A percentile compares a stretch with the other conserved stretches of the same genome.
phyloP scores from a whole-genome alignment of 2,797 vertebrate species.

The Halcyon leucocephala region DNA sequence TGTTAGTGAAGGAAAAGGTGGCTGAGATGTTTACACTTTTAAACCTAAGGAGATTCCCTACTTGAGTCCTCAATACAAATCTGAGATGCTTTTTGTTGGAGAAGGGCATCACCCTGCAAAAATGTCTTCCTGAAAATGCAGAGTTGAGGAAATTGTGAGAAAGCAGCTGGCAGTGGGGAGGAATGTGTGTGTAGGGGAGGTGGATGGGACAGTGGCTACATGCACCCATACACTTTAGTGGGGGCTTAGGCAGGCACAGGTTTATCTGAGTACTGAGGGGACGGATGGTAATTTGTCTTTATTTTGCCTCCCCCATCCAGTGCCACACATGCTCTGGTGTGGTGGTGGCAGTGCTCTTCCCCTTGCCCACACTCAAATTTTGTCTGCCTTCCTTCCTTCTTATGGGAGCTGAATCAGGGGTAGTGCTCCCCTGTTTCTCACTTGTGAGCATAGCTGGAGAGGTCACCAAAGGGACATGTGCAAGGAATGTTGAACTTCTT shows the following conservation, averaged over 20 bases:
- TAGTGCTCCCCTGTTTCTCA: rapidly evolving
- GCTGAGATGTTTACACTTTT: not conserved
- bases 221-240: no score
- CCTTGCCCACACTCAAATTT: not conserved
- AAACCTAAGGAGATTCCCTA: not conserved
- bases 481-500: not conserved
- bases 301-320: not conserved
- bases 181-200: not conserved
- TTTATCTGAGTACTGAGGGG: not conserved
- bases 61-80: no score
- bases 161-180: not conserved
- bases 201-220: not conserved
- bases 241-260: not conserved
- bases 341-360: not conserved
- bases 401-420: not conserved
- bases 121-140: not conserved
- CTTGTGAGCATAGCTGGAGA: not conserved
- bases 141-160: not conserved
- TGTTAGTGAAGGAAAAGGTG: not conserved
- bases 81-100: not conserved
- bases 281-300: not conserved
- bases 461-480: not conserved
- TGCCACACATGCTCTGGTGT: not conserved
- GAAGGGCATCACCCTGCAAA: not conserved
- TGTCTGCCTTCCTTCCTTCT: not conserved